phyloP scores from a whole-genome alignment of 2,797 vertebrate species.

The Nannoperca australis region DNA sequence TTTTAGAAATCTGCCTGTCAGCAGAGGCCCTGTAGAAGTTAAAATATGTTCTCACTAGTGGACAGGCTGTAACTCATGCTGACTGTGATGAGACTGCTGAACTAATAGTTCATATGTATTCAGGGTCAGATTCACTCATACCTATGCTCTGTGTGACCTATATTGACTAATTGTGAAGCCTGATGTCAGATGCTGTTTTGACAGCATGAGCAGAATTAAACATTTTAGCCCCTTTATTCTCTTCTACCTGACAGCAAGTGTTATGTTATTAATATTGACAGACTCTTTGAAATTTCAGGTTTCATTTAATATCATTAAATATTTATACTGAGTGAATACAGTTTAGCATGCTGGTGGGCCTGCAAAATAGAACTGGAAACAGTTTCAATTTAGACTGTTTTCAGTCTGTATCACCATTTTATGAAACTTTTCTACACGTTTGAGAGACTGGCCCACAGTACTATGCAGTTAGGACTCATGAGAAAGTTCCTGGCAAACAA shows the following conservation, averaged over 20 bases:
- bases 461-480: neutral
- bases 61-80: constrained; percentile 32
- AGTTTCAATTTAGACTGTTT: constrained; percentile 38
- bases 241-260: constrained; percentile 22
- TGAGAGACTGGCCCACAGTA: constrained; percentile 1
- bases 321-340: constrained; percentile 53
- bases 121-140: constrained; percentile 36
- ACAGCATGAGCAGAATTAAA: constrained; percentile 40
- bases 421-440: constrained; percentile 10
- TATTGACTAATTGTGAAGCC: constrained; percentile 32
- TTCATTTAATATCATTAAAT: constrained; percentile 64
- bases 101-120: constrained; percentile 56
- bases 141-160: constrained; percentile 45
- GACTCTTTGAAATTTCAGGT: constrained; percentile 45
- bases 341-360: constrained; percentile 39
- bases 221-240: constrained; percentile 10
- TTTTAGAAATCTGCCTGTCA: constrained; percentile 16
- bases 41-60: constrained; percentile 12
- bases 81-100: constrained; percentile 31
- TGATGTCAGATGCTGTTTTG: constrained; percentile 40
- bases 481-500: constrained; percentile 11
- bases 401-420: constrained; percentile 12
- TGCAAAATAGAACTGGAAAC: constrained; percentile 1
- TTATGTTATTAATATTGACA: constrained; percentile 52
- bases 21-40: constrained; percentile 10